phyloP scores from a whole-genome alignment of 1,140 invertebrate genomes.

The Leptinotarsa texana region DNA sequence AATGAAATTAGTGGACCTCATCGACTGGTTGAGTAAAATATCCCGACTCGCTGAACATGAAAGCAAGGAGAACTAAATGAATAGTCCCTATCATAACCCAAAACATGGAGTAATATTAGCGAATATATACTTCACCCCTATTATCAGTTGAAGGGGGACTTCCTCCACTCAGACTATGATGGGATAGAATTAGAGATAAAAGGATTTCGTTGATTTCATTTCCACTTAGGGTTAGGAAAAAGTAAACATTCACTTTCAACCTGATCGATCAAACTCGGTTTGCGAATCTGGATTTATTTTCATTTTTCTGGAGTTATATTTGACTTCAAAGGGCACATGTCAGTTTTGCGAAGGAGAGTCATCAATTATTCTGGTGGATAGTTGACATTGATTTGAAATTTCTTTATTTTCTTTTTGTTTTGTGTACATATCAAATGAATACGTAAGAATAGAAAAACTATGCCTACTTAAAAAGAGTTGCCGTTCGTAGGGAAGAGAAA shows the following conservation, averaged over 20 bases:
- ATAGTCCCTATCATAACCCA: not conserved
- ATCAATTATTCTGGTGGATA: not conserved
- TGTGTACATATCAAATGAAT: too few species aligned
- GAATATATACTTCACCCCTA: conserved; percentile 11
- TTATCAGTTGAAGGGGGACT: conserved; percentile 15
- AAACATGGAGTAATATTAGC: conserved; percentile 12
- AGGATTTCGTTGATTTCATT: conserved; percentile 33
- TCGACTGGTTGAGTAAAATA: too few species aligned
- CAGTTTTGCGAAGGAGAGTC: not conserved
- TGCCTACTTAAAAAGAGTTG: too few species aligned
- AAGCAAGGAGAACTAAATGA: conserved; percentile 3
- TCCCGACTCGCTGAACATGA: not conserved
- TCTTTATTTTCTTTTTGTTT: too few species aligned
- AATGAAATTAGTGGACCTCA: too few species aligned
- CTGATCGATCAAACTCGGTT: not conserved
- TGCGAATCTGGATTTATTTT: not conserved
- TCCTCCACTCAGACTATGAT: conserved; percentile 25
- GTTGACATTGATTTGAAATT: too few species aligned
- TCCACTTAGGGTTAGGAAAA: conserved; percentile 31
- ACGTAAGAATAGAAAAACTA: too few species aligned
- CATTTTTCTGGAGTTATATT: not conserved
- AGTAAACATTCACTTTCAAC: conserved; percentile 28
- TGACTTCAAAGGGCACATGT: not conserved
- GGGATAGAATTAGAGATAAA: conserved; percentile 33
- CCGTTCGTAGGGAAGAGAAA: too few species aligned